These are phyloP conservation scores for Heliothis subflexa DNA, from an alignment of 1,140 invertebrate species.

Conservation along the genomic window DNA sequence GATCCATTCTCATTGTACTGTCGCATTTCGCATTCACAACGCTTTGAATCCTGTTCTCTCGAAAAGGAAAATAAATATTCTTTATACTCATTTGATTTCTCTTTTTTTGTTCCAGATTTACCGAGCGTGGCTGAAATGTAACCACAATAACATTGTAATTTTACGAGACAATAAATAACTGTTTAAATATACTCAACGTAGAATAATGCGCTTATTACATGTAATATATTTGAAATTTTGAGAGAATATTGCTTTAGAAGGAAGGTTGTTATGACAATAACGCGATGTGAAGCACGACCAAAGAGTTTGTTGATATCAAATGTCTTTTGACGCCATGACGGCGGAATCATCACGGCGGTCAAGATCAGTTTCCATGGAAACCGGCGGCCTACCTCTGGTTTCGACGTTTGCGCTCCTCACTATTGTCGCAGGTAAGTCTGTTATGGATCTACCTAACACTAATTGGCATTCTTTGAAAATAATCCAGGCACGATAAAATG, in stretches of 20 bases:
- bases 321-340: conserved; percentile 71
- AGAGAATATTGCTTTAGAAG: conserved; percentile 33
- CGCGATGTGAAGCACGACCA: conserved; percentile 57
- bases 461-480: not conserved
- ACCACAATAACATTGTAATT: conserved; percentile 52
- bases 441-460: not conserved
- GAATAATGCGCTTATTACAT: conserved; percentile 17
- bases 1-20: conserved; percentile 6
- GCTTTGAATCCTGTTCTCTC: conserved; percentile 28
- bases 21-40: conserved; percentile 10
- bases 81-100: conserved; percentile 27
- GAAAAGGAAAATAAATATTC: conserved; percentile 32
- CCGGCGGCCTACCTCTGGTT: conserved; percentile 76
- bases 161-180: conserved; percentile 45
- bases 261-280: conserved; percentile 44
- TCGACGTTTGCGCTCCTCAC: conserved; percentile 81
- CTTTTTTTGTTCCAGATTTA: conserved; percentile 58
- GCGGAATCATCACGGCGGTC: conserved; percentile 64
- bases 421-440: conserved; percentile 74
- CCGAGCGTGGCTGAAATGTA: conserved; percentile 39
- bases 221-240: conserved; percentile 38
- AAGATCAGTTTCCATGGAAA: conserved; percentile 75
- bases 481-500: no score
- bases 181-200: conserved; percentile 35
- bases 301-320: conserved; percentile 60